Conservation (phyloP, 2,797 vertebrate genomes). For the Pangasius mekongensis region DNA sequence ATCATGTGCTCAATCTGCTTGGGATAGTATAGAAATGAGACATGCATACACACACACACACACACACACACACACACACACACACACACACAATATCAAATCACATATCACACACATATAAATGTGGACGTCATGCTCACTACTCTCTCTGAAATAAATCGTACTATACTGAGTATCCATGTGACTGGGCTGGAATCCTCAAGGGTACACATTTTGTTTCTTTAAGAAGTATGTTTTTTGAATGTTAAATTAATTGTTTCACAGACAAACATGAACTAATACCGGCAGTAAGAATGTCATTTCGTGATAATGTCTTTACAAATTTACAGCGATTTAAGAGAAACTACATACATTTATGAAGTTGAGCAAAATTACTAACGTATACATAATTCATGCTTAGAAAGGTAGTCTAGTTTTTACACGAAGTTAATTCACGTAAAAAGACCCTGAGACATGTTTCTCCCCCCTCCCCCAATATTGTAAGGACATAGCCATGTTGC, state of each 20-base stretch:
- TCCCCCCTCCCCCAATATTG: not conserved
- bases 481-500: not conserved
- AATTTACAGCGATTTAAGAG: not conserved
- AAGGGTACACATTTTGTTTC: not conserved
- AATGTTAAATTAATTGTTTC: not conserved
- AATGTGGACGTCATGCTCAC: constrained; percentile 23
- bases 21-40: constrained; percentile 33
- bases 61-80: constrained; percentile 10
- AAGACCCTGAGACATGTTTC: not conserved
- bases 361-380: not conserved
- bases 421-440: not conserved
- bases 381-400: not conserved
- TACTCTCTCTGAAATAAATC: not conserved
- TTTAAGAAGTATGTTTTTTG: not conserved
- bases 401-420: not conserved
- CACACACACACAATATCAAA: not conserved
- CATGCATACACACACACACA: not conserved
- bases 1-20: not conserved
- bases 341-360: not conserved
- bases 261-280: not conserved
- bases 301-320: not conserved
- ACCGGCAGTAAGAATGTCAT: not conserved
- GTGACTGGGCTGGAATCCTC: not conserved
- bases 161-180: not conserved
- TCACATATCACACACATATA: constrained; percentile 13